Evolutionary conservation across 2,888 invertebrate genomes (phyloP), one percentile per base, ranked within the genome.

Genomic region (Petrolisthes manimaculis): DNA sequence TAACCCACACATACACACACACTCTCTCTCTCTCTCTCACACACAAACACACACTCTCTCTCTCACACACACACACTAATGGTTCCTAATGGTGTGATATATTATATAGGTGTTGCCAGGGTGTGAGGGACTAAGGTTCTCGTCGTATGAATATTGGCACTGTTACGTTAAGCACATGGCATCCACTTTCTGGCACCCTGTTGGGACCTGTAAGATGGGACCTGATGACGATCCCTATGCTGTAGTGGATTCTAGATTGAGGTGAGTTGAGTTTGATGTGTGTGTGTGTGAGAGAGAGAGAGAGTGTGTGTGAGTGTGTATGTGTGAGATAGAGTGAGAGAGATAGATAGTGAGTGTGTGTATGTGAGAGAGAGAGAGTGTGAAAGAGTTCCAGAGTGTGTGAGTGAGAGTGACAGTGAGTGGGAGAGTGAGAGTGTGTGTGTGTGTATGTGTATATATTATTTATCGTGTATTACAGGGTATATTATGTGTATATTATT

Each of bases 201-300:
- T 96, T 0, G 96, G 97, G 86, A 96, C 96, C 0, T 95, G 96
- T 0, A 97, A 97, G 93, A 97, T 97, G 97, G 97, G 97, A 0
- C 91, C 91, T 21, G 12, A 78, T 18, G 53, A 54, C 92, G 95
- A 96, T 92, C 96, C 96, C 0, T 95, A 95, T 81, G 95, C 95
- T 18, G 97, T 97, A 0, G 96, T 97, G 0, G 95, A 96, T 93
- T 93, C 95, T 0, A 94, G 95, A 91, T 93, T 97, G 77, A 93
- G 89, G 91, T 91, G 69, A 80, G 81, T 12, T 24, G 5, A 14
- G 14, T 79, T n/a, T 4, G 14, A 79, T 3, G 9, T 12, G 61
- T 82, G 14, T 67, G 67, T n/a, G n/a, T n/a, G n/a, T n/a, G n/a
- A n/a, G n/a, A n/a, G n/a, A n/a, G n/a, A n/a, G n/a, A n/a, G n/a